These are phyloP conservation scores for Hirtodrosophila confusa DNA, from an alignment of 2,888 invertebrate genomes.

Conservation along the genomic window DNA sequence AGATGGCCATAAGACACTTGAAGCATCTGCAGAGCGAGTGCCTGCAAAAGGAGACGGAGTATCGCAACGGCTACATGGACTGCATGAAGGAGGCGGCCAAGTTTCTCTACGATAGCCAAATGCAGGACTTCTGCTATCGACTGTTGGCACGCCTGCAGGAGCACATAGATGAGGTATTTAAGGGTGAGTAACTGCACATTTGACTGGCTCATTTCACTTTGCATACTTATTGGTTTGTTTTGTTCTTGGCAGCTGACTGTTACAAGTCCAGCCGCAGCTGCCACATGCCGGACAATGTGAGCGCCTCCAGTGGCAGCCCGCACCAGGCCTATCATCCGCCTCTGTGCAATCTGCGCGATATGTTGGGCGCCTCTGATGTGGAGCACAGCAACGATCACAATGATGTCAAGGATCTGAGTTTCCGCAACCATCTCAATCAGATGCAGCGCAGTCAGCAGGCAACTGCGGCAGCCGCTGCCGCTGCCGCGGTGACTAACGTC, in stretches of 20 bases:
- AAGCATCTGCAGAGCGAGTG: conserved; percentile 91
- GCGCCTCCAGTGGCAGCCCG: conserved; percentile 86
- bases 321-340: conserved; percentile 83
- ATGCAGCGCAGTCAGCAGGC: conserved; percentile 73
- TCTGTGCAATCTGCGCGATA: conserved; percentile 84
- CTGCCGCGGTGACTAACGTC: conserved; percentile 55
- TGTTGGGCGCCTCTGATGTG: conserved; percentile 82
- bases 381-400: conserved; percentile 84
- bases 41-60: conserved; percentile 85
- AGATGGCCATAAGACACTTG: conserved; percentile 98
- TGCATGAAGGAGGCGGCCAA: conserved; percentile 95
- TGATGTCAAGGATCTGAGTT: conserved; percentile 84
- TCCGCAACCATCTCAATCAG: conserved; percentile 82
- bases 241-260: conserved; percentile 77
- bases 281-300: conserved; percentile 85
- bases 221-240: background rate
- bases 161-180: conserved; percentile 89
- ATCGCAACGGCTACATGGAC: conserved; percentile 94
- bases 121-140: conserved; percentile 92
- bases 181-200: conserved; percentile 84
- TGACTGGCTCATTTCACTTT: too few species aligned
- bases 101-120: conserved; percentile 93
- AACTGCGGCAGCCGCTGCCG: conserved; percentile 56
- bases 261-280: conserved; percentile 80
- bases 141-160: conserved; percentile 93